Evolutionary conservation across 2,888 invertebrate species (phyloP).

Genomic region (Sabatieria punctata): DNA sequence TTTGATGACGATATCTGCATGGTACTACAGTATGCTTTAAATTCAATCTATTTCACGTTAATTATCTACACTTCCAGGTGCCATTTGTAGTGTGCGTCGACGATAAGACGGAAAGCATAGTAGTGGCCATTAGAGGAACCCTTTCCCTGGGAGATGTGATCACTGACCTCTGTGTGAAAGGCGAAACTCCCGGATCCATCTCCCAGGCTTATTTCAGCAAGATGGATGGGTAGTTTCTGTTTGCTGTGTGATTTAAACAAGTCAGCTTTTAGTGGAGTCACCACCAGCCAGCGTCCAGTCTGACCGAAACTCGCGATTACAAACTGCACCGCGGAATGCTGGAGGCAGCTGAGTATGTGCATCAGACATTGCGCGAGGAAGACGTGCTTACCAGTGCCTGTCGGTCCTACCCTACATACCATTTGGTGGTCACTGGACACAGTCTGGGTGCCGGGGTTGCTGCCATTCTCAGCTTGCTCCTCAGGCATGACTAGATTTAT

Average conservation of each 20-base stretch:
- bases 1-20: conserved; percentile 67
- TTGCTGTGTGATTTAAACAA: no score
- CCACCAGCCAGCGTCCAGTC: no score
- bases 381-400: conserved; percentile 54
- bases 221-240: no score
- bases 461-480: conserved; percentile 57
- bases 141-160: conserved; percentile 64
- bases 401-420: conserved; percentile 52
- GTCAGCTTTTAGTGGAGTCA: no score
- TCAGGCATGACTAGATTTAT: no score
- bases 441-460: conserved; percentile 76
- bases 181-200: no score
- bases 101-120: conserved; percentile 57
- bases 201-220: no score
- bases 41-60: no score
- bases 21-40: no score
- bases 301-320: no score
- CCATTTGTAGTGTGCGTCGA: conserved; percentile 73
- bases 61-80: no score
- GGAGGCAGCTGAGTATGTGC: conserved; percentile 57
- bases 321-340: conserved; percentile 80
- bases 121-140: conserved; percentile 66
- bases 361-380: conserved; percentile 40
- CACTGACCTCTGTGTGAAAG: no score
- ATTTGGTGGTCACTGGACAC: conserved; percentile 65